Conservation (phyloP, 2,797 vertebrate genomes). For the Ciconia nigra region DNA sequence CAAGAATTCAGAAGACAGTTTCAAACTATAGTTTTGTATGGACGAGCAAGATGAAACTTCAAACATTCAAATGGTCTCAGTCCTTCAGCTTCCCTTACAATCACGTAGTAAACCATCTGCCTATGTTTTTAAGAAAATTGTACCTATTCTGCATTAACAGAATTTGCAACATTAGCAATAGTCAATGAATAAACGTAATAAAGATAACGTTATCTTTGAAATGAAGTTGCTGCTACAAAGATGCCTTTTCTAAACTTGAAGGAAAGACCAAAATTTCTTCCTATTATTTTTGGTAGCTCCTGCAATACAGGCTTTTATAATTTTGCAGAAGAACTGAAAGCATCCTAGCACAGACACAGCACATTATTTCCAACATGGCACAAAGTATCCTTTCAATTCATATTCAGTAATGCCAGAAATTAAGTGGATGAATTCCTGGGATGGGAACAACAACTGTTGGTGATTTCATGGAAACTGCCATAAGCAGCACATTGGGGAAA, state of each 20-base stretch:
- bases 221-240: background rate
- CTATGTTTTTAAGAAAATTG: background rate
- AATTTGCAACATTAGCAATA: background rate
- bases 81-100: background rate
- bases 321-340: background rate
- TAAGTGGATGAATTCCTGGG: background rate
- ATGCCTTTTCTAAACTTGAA: background rate
- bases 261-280: background rate
- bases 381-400: background rate
- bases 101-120: background rate
- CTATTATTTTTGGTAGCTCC: background rate
- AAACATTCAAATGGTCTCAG: background rate
- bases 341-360: background rate
- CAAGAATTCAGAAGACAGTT: background rate
- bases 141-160: background rate
- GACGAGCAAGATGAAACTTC: background rate
- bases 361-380: background rate
- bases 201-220: background rate
- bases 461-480: background rate
- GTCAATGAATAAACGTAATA: background rate
- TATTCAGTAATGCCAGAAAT: background rate
- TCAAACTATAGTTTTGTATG: background rate
- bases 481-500: fast-evolving
- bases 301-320: background rate
- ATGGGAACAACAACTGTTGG: background rate